A percentile compares a stretch with the other conserved stretches of the same genome.
phyloP scores from a whole-genome alignment of 1,140 invertebrate genomes.

The Atta cephalotes region DNA sequence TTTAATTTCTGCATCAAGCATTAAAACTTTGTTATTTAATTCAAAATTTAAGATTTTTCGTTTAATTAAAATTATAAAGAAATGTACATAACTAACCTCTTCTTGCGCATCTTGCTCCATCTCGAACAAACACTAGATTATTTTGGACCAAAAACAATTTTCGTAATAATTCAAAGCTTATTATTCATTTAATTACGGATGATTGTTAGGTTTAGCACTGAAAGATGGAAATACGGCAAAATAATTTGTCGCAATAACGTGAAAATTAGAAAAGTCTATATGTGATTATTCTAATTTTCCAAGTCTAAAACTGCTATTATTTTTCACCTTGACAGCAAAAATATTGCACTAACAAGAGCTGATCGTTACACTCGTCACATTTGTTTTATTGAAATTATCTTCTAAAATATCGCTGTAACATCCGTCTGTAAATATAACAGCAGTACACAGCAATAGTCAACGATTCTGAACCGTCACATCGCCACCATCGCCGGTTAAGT shows the following conservation, averaged over 20 bases:
- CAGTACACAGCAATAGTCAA: too few species aligned
- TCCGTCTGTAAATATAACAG: too few species aligned
- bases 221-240: constrained; percentile 2
- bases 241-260: neutral
- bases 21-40: too few species aligned
- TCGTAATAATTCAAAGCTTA: neutral
- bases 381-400: neutral
- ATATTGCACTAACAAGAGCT: neutral
- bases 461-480: too few species aligned
- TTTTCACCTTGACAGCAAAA: neutral
- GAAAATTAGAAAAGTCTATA: neutral
- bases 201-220: neutral
- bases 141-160: neutral
- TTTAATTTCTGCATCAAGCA: neutral
- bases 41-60: neutral
- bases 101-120: constrained; percentile 79
- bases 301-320: neutral
- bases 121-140: constrained; percentile 11
- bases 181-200: neutral
- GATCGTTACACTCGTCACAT: neutral
- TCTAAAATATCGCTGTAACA: too few species aligned
- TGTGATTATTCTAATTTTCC: neutral
- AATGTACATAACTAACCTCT: constrained; percentile 72
- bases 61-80: neutral
- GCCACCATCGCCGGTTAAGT: too few species aligned